Conservation (phyloP, 2,797 vertebrate genomes). For the Meriones psammophilus region DNA sequence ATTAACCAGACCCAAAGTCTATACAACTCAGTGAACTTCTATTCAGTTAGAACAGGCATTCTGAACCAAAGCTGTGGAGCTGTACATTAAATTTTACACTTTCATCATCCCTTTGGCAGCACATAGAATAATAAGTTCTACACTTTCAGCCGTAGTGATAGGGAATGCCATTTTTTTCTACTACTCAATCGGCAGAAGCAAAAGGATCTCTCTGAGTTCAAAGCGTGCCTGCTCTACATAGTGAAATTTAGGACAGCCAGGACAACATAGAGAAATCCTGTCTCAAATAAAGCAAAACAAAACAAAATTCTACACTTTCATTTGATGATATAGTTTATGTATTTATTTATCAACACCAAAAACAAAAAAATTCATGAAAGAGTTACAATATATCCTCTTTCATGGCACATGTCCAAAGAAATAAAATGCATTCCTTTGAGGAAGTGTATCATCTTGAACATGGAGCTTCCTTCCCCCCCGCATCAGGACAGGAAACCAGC, state of each 20-base stretch:
- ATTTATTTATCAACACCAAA: not conserved
- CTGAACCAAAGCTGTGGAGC: not conserved
- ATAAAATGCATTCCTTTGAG: not conserved
- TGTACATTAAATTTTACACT: not conserved
- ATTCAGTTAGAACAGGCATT: not conserved
- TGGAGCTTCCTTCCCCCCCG: not conserved
- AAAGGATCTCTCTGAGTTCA: not conserved
- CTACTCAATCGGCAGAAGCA: not conserved
- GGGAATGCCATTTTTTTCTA: not conserved
- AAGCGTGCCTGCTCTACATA: not conserved
- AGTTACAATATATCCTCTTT: not conserved
- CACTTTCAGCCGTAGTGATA: not conserved
- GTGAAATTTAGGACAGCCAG: not conserved
- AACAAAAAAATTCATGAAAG: not conserved
- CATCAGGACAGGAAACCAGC: not conserved
- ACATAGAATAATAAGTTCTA: not conserved
- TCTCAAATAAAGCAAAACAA: not conserved
- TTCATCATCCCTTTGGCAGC: not conserved
- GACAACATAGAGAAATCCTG: not conserved
- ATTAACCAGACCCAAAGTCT: not conserved
- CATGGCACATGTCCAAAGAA: not conserved
- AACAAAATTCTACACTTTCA: not conserved
- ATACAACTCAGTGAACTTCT: not conserved
- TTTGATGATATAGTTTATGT: not conserved
- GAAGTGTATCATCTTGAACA: not conserved